Evolutionary conservation across 2,113 vertebrate genomes (phyloP).

Genomic region (Tichodroma muraria): DNA sequence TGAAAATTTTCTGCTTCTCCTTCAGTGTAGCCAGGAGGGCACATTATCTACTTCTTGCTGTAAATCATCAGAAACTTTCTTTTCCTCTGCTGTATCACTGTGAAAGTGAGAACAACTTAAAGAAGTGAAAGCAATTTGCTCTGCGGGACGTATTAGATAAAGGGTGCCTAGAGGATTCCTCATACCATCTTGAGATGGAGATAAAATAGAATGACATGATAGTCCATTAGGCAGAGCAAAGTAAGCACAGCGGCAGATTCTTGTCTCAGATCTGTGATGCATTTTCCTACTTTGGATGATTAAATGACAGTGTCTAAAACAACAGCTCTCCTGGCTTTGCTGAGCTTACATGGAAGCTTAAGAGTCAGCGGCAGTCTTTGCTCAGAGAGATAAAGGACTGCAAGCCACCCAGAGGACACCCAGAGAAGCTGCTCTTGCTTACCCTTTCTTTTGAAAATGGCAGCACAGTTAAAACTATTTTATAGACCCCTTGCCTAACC

Average conservation of each 20-base stretch:
- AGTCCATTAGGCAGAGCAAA: constrained; percentile 20
- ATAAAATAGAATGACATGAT: background rate
- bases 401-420: constrained; percentile 40
- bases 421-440: constrained; percentile 80
- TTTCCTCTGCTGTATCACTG: background rate
- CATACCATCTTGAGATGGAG: background rate
- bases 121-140: constrained; percentile 14
- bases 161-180: constrained; percentile 1
- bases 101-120: constrained; percentile 28
- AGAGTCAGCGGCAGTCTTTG: background rate
- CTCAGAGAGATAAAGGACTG: constrained; percentile 48
- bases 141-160: constrained; percentile 1
- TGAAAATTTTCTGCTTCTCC: background rate
- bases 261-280: background rate
- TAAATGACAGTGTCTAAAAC: constrained; percentile 8
- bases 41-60: background rate
- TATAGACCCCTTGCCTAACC: background rate
- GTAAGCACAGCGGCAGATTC: background rate
- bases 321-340: constrained; percentile 20
- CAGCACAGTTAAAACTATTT: constrained; percentile 59
- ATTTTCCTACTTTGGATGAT: background rate
- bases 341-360: constrained; percentile 21
- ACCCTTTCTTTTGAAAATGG: constrained; percentile 78
- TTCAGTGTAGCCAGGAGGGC: background rate
- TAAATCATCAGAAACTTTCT: constrained; percentile 9